Conservation (phyloP, 2,797 vertebrate genomes). For the Neostethus bicornis region DNA sequence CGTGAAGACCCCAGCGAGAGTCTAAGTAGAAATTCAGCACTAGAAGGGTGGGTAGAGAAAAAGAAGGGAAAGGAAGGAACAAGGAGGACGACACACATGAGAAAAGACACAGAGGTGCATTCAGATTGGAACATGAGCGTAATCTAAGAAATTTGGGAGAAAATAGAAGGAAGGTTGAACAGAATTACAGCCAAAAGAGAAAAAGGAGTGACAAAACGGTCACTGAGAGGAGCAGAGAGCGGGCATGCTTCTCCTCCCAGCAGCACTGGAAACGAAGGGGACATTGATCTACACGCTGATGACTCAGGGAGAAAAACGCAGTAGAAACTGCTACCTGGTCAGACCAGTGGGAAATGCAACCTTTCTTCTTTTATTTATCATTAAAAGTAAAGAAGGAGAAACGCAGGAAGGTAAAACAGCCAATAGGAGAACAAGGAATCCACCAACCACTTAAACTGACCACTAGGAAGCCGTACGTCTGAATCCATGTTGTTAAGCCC, state of each 20-base stretch:
- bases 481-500: conserved; percentile 67
- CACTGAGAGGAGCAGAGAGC: conserved; percentile 36
- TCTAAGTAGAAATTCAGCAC: conserved; percentile 96
- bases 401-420: conserved; percentile 52
- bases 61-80: not conserved
- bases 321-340: conserved; percentile 39
- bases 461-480: conserved; percentile 50
- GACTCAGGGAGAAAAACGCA: conserved; percentile 49
- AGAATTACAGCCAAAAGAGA: conserved; percentile 49
- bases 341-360: conserved; percentile 29
- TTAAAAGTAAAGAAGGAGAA: conserved; percentile 41
- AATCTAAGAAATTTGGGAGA: conserved; percentile 15
- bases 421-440: conserved; percentile 50
- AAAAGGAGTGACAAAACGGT: conserved; percentile 39
- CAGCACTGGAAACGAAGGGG: conserved; percentile 56
- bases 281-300: conserved; percentile 33
- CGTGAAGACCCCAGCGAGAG: conserved; percentile 92
- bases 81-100: conserved; percentile 17
- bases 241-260: conserved; percentile 65
- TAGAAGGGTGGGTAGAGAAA: conserved; percentile 51
- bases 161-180: conserved; percentile 27
- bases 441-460: conserved; percentile 53
- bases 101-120: conserved; percentile 22
- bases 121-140: conserved; percentile 24
- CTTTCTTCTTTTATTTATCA: conserved; percentile 13